Base-by-base conservation (phyloP, 2,113 vertebrate species). In the Anarrhichthys ocellatus region DNA sequence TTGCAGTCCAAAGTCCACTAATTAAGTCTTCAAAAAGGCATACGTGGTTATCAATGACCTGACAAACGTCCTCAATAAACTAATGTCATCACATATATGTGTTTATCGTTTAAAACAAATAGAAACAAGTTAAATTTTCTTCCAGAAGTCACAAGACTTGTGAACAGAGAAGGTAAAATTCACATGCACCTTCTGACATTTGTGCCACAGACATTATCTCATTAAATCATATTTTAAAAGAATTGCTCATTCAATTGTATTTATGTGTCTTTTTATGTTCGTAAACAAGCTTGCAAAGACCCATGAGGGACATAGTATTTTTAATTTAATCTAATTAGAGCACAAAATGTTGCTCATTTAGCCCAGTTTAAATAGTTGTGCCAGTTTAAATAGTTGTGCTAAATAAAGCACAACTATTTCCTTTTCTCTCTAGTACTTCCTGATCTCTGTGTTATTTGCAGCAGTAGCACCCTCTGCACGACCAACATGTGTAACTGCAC, bases 401-500 rank as follows among this genome's bases (percentile, higher is more conserved):
- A 40, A 42, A 40, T 20, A 54, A 29, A 42, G 6, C 36, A 13
- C 1, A 66, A 22, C 40, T 32, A 0, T 20, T 27, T 81, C 13
- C 32, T 13, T 2, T 3, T 34, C 62, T 34, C 4, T 17, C 4
- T 3, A 1, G 8, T 9, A 20, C 65, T 42, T 42, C 20, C 34
- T 22, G 4, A 17, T n/a, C 13, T 10, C 4, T 14, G 6, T 24
- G n/a, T n/a, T 70, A 40, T 61, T n/a, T 87, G 62, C 20, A 17
- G 56, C 81, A 71, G 34, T 18, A 52, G 76, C 70, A 5, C 84
- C 0, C 79, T 83, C 90, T 89, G 71, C 76, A 10, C 69, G 86
- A 0, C 6, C 11, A 65, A 32, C 0, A 0, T 13, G 0, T 73
- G 73, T 32, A 70, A 70, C 34, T 83, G 32, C 87, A 84, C 1